Evolutionary conservation across 2,797 vertebrate species (phyloP).

Genomic region (Sorex maritimensis): DNA sequence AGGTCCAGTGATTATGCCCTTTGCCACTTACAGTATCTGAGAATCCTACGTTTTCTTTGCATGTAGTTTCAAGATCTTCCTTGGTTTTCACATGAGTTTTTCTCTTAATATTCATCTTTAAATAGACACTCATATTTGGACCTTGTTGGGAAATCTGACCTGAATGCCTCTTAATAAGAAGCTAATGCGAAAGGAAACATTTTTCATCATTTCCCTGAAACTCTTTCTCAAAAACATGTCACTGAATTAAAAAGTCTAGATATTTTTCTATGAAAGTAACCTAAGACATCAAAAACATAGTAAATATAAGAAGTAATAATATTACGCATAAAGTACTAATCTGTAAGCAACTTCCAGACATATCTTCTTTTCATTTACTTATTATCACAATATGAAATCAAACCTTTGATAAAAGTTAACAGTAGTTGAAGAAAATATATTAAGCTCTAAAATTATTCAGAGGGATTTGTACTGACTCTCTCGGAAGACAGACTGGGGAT

Average conservation of each 20-base stretch:
- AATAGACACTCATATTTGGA: neutral
- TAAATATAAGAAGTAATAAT: neutral
- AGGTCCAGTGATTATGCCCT: fast-evolving
- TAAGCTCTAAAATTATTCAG: neutral
- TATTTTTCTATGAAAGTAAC: neutral
- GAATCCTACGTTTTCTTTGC: neutral
- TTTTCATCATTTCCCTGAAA: conserved; percentile 14
- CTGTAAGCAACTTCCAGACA: neutral
- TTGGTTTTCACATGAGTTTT: neutral
- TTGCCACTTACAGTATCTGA: neutral
- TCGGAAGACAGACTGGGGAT: neutral
- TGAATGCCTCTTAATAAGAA: neutral
- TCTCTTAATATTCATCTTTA: neutral
- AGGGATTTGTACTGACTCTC: neutral
- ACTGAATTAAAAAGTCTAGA: conserved; percentile 1
- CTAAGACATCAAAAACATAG: conserved; percentile 9
- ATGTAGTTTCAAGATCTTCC: neutral
- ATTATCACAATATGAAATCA: neutral
- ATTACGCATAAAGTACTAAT: neutral
- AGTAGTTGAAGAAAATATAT: neutral
- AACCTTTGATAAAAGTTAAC: neutral
- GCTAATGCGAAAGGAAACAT: neutral
- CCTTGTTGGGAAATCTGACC: no score
- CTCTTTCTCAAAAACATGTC: neutral
- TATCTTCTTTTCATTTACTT: conserved; percentile 1